Evolutionary conservation across 1,140 invertebrate genomes (phyloP), one percentile per base, ranked within the genome.

Genomic region (Listronotus oregonensis): DNA sequence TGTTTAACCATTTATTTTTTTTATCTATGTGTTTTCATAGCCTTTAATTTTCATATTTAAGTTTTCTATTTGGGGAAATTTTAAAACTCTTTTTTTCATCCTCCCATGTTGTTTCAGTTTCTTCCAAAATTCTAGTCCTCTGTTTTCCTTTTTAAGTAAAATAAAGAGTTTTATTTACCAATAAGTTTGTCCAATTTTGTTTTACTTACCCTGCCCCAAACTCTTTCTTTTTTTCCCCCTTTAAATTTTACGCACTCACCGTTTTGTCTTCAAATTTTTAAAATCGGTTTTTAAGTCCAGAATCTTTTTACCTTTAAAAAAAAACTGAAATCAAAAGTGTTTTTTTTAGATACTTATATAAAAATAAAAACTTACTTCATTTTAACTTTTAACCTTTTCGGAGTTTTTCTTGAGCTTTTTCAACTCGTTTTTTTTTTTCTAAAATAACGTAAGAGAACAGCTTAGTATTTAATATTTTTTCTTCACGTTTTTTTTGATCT

Each of bases 251-350:
- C 86, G 46, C 78, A 80, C 66, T 83, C 81, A 69, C 84, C 87
- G 46, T 81, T 76, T 85, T 86, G 37, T 87, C 86, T 73, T 88
- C 86, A 9, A 78, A 66, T 61, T 86, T 85, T 73, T 83, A 85
- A 11, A 86, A 39, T 79, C 84, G 83, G 68, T 83, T 84, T 76
- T 86, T 64, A 85, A 73, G 37, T 86, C 84, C 46, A 67, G 66
- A 54, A 86, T 79, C 73, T 85, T 85, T 67, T 83, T 84, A 32
- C 77, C 74, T 85, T 85, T 68, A 84, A 82, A 44, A 78, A 78
- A 34, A 82, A 40, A 32, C 42, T 46, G 14, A 37, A 64, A 27
- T 27, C 5, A 14, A 51, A 64, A 51, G 14, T 31, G n/a, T n/a
- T n/a, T 61, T 43, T 47, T 59, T 55, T 60, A 42, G 55, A 50